Evolutionary conservation across 2,888 invertebrate species (phyloP).

Genomic region (Melitaea athalia): DNA sequence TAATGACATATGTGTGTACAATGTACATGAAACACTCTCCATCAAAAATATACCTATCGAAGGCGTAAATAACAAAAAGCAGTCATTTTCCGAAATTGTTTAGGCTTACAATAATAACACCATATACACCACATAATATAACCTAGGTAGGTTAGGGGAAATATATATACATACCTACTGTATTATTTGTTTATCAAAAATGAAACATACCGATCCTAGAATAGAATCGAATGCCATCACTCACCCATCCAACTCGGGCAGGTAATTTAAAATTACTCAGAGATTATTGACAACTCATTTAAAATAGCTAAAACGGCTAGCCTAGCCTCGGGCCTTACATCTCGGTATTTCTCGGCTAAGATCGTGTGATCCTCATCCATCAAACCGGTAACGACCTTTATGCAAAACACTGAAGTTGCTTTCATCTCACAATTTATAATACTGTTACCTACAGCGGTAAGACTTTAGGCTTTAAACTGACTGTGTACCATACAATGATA

Average conservation of each 20-base stretch:
- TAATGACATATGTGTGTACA: no score
- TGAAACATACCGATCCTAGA: constrained; percentile 17
- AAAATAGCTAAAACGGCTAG: constrained; percentile 60
- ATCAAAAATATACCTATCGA: no score
- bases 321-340: constrained; percentile 41
- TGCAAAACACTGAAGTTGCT: constrained; percentile 68
- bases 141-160: no score
- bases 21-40: no score
- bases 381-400: constrained; percentile 72
- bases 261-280: constrained; percentile 42
- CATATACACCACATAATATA: no score
- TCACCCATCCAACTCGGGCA: constrained; percentile 34
- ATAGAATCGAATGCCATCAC: constrained; percentile 32
- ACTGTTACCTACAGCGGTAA: constrained; percentile 39
- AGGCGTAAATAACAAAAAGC: no score
- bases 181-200: not conserved
- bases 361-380: constrained; percentile 70
- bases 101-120: no score
- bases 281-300: constrained; percentile 54
- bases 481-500: constrained; percentile 13
- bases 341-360: constrained; percentile 54
- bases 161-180: no score
- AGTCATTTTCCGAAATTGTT: no score
- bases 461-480: constrained; percentile 14
- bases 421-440: constrained; percentile 54